Evolutionary conservation across 2,113 vertebrate genomes (phyloP), one percentile per base, ranked within the genome.

Genomic region (Protomyctophum bolini): DNA sequence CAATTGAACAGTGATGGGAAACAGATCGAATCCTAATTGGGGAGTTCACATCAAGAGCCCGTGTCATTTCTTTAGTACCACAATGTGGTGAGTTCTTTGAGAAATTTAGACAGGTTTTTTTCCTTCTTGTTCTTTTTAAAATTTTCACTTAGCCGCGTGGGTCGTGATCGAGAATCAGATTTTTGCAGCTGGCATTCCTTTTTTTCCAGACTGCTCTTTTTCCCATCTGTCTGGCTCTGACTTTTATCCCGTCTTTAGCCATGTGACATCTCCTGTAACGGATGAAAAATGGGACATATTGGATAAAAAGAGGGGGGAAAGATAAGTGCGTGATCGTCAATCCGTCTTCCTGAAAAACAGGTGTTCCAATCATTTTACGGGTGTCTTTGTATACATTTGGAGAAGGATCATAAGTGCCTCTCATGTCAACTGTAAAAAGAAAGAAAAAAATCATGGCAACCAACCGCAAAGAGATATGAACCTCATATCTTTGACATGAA

Each of bases 401-500:
- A 79, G 70, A 56, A 70, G 29, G 69, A 68, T 73, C 50, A 2
- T 76, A 78, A 81, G 79, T 65, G 75, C 71, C 51, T 72, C 73
- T 78, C 46, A 64, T 86, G 67, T 83, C 70, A 7, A 65, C 71
- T 71, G 72, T 76, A 73, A 70, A 83, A 84, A 66, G 51, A 73
- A 41, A n/a, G n/a, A 41, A 41, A 41, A 41, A 41, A 77, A 84
- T 83, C 77, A 82, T 84, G 76, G 87, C 76, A 74, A 69, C 62
- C 66, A 70, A 78, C 80, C 79, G 74, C 28, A 78, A 84, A 75
- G 63, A 86, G 68, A 68, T 80, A 82, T 73, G 80, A 71, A 28
- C 63, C 79, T 88, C 78, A 62, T 80, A 84, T 87, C 79, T 81
- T 75, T 72, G 69, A 87, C 83, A 89, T 82, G 72, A 83, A 84